A percentile compares a stretch with the other conserved stretches of the same genome.
phyloP scores from a whole-genome alignment of 2,113 vertebrate genomes.

The Petrocephalus zakoni region DNA sequence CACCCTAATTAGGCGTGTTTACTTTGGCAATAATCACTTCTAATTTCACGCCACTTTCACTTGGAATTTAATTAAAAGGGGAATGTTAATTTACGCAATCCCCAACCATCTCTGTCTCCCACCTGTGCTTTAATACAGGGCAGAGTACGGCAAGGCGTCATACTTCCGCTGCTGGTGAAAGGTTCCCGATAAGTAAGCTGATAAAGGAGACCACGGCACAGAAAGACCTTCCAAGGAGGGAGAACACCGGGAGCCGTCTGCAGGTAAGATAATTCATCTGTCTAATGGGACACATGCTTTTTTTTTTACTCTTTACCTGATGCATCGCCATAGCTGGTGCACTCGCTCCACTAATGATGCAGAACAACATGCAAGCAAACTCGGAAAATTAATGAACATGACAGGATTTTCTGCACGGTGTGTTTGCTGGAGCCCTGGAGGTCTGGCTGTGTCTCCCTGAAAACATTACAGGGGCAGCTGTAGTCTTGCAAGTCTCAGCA shows the following conservation, averaged over 20 bases:
- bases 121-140: slow-evolving; percentile 53
- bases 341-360: slow-evolving; percentile 19
- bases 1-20: slow-evolving; percentile 69
- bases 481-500: not conserved
- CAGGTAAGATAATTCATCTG: slow-evolving; percentile 50
- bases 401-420: not conserved
- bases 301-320: slow-evolving; percentile 27
- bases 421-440: not conserved
- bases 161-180: slow-evolving; percentile 29
- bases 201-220: not conserved
- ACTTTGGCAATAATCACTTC: slow-evolving; percentile 69
- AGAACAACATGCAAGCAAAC: slow-evolving; percentile 15
- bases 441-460: not conserved
- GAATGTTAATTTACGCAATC: slow-evolving; percentile 60
- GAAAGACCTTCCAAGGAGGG: slow-evolving; percentile 32
- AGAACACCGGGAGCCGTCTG: slow-evolving; percentile 45
- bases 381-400: slow-evolving; percentile 8
- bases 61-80: slow-evolving; percentile 70
- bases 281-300: slow-evolving; percentile 38
- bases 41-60: slow-evolving; percentile 73
- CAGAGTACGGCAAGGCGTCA: slow-evolving; percentile 26
- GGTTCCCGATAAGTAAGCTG: slow-evolving; percentile 30
- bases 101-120: slow-evolving; percentile 45
- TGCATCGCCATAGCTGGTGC: not conserved
- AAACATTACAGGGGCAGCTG: not conserved